Evolutionary conservation across 1,140 invertebrate species (phyloP), one percentile per base, ranked within the genome.

Genomic region (Diorhabda sublineata): DNA sequence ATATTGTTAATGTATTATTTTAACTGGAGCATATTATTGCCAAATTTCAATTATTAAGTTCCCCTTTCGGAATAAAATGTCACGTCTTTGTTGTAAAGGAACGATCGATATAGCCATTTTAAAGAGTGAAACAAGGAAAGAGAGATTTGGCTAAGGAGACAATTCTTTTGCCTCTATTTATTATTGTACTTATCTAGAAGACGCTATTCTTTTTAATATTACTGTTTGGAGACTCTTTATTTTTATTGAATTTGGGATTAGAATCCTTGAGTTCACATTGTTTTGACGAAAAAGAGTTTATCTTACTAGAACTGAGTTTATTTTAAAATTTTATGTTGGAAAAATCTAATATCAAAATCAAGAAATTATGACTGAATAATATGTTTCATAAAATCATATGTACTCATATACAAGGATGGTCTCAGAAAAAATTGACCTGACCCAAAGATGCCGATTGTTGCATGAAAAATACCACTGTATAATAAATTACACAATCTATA

Each of bases 101-200:
- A n/a, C 47, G 77, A 80, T 79, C 77, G 78, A 80, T 80, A 80
- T 72, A 72, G 69, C 45, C 41, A 60, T 61, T 69, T 45, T 69
- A 41, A 44, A 7, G 69, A 61, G 73, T 72, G 67, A 45, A 73
- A 76, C 69, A 66, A 71, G 67, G 68, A 68, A 26, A 6, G 61
- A 45, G 52, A 44, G 56, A 60, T 26, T 11, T 5, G 56, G 52
- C 11, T 58, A 47, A 61, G 44, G 45, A 61, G 71, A 68, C 57
- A 65, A 68, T 26, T 60, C 62, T 64, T 66, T 62, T 69, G 68
- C 69, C 56, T 47, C 47, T 61, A 62, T 69, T 70, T 73, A 70
- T 73, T 73, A 73, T 70, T 70, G 60, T 70, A 68, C 68, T 72
- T 69, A 69, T 69, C 71, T 72, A 67, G 57, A 70, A 68, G 71